Base-by-base conservation (phyloP, 2,797 vertebrate genomes). In the Cyprinodon diabolis region DNA sequence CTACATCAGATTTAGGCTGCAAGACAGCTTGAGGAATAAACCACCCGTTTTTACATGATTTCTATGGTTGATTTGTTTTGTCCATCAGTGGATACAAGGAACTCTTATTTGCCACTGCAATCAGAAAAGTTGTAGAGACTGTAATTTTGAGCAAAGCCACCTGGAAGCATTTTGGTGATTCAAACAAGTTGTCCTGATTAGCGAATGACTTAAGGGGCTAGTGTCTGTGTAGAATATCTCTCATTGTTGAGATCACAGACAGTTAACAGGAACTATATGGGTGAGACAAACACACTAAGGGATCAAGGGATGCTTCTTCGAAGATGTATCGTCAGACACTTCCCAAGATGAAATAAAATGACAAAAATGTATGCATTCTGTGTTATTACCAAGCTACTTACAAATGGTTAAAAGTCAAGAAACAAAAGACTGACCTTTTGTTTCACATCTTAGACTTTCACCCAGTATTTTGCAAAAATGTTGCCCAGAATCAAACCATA, bases 11-110 rank as follows among this genome's bases (percentile, higher is more conserved):
- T 17, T 15, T 21, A 17, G 35, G 13, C 8, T 3, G 2, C 17
- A 30, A 30, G 14, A 8, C 57, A 37, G 57, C 25, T 60, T 60
- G 3, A 14, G 37, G 14, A 60, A 60, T 35, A 37, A 37, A 37
- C 57, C 19, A 73, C 54, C 10, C 58, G 57, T 58, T 74, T 14
- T 55, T 21, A 68, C 72, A 66, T 1, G 30, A 49, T 11, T 15
- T 15, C n/a, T 30, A 66, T 14, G 6, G 19, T 60, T 37, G 30
- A 35, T 17, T 14, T 19, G 30, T 6, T 60, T 60, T 60, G 15
- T 30, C 30, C 25, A 17, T 37, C 8, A 0, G 57, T 37, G 17
- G 57, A 8, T 60, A 30, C 15, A 15, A 60, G 30, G 2, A 58
- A 58, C 35, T 14, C 30, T 35, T 35, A 17, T 15, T 14, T 58